These are phyloP conservation scores for Adelosebastes latens DNA, from an alignment of 2,797 vertebrate genomes.

Conservation along the genomic window DNA sequence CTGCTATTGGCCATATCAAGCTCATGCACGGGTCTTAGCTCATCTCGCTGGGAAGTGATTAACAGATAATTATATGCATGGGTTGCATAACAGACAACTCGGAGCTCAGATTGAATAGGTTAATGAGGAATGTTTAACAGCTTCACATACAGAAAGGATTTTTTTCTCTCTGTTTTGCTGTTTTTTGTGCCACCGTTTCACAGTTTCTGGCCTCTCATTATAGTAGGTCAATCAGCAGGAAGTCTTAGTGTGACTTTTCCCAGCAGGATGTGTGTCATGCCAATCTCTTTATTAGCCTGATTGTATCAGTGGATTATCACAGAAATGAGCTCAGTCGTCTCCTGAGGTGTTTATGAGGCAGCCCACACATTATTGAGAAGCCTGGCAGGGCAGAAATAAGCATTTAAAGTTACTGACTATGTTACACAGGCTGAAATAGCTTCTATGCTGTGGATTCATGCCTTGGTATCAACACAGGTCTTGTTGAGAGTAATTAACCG, in stretches of 20 bases:
- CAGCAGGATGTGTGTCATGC: slow-evolving; percentile 59
- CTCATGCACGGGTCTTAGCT: slow-evolving; percentile 34
- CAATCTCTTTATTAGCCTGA: slow-evolving; percentile 73
- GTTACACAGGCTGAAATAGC: not conserved
- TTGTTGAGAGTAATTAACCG: slow-evolving; percentile 2
- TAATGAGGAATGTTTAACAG: slow-evolving; percentile 10
- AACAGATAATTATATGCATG: slow-evolving; percentile 57
- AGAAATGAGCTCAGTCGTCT: slow-evolving; percentile 53
- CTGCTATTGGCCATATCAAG: slow-evolving; percentile 53
- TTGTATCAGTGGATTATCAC: slow-evolving; percentile 59
- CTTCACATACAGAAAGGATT: not conserved
- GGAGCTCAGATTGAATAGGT: not conserved
- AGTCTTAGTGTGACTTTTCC: slow-evolving; percentile 29
- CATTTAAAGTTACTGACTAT: not conserved
- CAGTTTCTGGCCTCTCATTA: slow-evolving; percentile 37
- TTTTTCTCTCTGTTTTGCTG: not conserved
- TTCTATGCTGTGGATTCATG: not conserved
- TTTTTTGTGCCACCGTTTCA: not conserved
- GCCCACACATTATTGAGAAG: slow-evolving; percentile 32
- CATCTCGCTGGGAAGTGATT: slow-evolving; percentile 49
- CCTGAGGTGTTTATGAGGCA: slow-evolving; percentile 74
- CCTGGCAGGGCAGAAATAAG: not conserved
- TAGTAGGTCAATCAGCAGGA: slow-evolving; percentile 39
- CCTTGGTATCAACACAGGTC: slow-evolving; percentile 7
- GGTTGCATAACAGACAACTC: slow-evolving; percentile 46